Conservation (phyloP, 1,140 invertebrate species). For the Dendroctonus ponderosae region DNA sequence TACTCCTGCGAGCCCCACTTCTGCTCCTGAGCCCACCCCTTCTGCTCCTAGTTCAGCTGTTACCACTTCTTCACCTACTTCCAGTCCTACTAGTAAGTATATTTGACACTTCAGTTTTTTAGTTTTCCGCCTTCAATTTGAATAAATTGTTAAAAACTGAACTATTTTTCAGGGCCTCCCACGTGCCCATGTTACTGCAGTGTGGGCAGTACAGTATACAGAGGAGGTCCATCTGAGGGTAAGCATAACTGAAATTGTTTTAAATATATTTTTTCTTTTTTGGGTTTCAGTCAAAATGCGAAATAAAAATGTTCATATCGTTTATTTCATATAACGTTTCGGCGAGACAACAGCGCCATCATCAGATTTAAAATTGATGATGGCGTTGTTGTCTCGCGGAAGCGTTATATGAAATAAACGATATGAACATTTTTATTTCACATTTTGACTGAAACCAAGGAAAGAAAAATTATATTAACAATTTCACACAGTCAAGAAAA, state of each 20-base stretch:
- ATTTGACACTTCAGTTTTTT: background rate
- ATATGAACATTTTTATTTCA: too few species aligned
- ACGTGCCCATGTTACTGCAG: constrained; percentile 1
- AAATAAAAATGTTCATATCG: background rate
- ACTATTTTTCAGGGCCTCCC: background rate
- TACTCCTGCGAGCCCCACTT: too few species aligned
- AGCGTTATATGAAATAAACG: too few species aligned
- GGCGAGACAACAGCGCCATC: background rate
- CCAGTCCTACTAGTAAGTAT: background rate
- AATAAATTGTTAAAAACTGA: background rate
- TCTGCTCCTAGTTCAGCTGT: background rate
- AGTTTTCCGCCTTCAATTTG: background rate
- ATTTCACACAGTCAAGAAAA: too few species aligned
- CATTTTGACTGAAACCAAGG: too few species aligned
- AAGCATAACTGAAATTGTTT: background rate
- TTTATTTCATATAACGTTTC: background rate
- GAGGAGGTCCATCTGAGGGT: background rate
- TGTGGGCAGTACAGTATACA: background rate
- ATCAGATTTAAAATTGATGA: too few species aligned
- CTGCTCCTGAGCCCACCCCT: background rate
- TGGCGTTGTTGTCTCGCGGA: too few species aligned
- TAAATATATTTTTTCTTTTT: background rate
- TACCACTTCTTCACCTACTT: background rate
- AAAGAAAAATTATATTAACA: too few species aligned
- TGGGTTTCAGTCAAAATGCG: background rate